Percentiles rank a stretch among this genome's conserved stretches.
Conservation (phyloP, 2,888 invertebrate species). For the Chrysomela aeneicollis region DNA sequence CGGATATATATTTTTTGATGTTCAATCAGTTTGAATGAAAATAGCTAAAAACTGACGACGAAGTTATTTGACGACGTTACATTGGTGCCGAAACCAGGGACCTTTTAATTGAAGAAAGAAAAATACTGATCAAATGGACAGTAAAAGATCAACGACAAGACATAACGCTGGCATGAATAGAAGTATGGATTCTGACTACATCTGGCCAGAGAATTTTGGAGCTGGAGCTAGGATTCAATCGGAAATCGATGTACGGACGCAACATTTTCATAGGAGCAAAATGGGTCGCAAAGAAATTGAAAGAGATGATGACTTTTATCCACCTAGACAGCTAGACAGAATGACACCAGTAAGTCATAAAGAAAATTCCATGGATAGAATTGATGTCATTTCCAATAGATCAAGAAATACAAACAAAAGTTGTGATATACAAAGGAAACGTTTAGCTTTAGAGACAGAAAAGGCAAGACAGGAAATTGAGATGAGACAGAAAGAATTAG, state of each 20-base stretch:
- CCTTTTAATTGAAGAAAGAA: too few relatives aligned
- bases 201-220: conserved; percentile 10
- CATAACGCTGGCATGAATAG: conserved; percentile 9
- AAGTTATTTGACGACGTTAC: too few relatives aligned
- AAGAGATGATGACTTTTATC: too few relatives aligned
- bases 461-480: neutral
- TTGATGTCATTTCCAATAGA: conserved; percentile 8
- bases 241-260: neutral
- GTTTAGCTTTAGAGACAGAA: neutral
- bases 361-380: conserved; percentile 2
- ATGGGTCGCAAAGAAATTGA: too few relatives aligned
- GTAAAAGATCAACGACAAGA: conserved; percentile 2
- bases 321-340: too few relatives aligned
- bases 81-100: too few relatives aligned
- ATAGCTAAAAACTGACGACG: too few relatives aligned
- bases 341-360: too few relatives aligned
- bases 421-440: conserved; percentile 1
- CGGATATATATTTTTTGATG: too few relatives aligned
- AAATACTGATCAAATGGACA: too few relatives aligned
- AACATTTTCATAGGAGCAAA: too few relatives aligned
- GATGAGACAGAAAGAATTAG: neutral
- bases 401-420: conserved; percentile 10
- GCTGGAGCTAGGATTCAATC: conserved; percentile 6
- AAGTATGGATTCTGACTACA: conserved; percentile 8
- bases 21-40: too few relatives aligned